These are phyloP conservation scores for Leucopternis melanops DNA, from an alignment of 2,113 vertebrate genomes.

Conservation along the genomic window DNA sequence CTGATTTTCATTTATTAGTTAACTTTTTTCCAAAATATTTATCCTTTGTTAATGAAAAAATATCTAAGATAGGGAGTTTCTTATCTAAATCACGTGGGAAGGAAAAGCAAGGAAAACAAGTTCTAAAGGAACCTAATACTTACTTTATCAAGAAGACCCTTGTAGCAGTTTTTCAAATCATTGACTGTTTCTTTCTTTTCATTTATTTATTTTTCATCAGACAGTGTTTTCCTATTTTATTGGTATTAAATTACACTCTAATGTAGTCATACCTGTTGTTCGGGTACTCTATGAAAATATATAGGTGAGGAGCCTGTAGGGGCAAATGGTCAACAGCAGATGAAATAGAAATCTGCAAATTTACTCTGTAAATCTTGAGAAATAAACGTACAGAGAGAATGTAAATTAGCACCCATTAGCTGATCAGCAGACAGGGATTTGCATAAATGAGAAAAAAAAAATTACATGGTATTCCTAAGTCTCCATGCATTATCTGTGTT, in stretches of 20 bases:
- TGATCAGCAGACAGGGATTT: slow-evolving; percentile 4
- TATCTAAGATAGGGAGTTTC: background rate
- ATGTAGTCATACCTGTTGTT: background rate
- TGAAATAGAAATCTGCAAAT: background rate
- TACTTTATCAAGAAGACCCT: background rate
- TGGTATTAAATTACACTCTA: background rate
- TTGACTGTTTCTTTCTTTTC: background rate
- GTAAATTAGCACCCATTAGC: background rate
- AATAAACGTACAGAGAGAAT: background rate
- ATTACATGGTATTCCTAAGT: background rate
- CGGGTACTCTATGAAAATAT: background rate
- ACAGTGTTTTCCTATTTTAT: background rate
- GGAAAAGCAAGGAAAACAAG: background rate
- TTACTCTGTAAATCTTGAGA: background rate
- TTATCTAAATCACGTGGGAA: background rate
- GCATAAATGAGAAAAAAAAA: background rate
- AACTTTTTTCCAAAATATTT: background rate
- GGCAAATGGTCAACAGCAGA: background rate
- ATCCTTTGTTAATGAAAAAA: background rate
- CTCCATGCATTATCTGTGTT: background rate
- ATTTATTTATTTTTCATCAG: background rate
- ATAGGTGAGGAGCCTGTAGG: background rate
- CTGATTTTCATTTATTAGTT: background rate
- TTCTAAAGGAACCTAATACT: background rate
- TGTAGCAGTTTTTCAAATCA: background rate